Evolutionary conservation across 2,888 invertebrate species (phyloP).

Genomic region (Erpobdella octoculata): DNA sequence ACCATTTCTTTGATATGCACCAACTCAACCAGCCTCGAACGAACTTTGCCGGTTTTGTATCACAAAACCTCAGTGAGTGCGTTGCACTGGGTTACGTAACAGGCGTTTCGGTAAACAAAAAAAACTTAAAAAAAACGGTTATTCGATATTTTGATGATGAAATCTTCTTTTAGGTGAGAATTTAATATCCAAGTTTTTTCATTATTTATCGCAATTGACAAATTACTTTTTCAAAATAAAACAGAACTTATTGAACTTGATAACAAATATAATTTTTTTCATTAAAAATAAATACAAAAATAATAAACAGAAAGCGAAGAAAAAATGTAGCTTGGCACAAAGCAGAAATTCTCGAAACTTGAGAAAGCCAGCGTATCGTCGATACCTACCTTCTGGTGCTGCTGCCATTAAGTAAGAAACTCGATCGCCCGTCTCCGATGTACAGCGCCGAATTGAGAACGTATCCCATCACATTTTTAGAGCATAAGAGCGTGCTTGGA

Average conservation of each 20-base stretch:
- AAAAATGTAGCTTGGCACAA: slow-evolving; percentile 1
- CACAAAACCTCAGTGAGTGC: no score
- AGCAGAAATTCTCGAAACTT: slow-evolving; percentile 8
- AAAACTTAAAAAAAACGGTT: no score
- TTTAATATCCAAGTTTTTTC: background rate
- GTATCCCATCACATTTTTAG: slow-evolving; percentile 12
- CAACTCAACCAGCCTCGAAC: no score
- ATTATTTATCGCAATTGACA: background rate
- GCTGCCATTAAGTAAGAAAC: slow-evolving; percentile 13
- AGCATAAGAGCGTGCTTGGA: background rate
- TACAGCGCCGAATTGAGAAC: slow-evolving; percentile 7
- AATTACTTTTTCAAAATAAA: background rate
- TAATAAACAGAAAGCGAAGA: background rate
- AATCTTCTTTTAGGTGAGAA: no score
- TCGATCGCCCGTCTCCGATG: slow-evolving; percentile 6
- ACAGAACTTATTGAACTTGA: slow-evolving; percentile 1
- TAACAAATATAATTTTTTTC: no score
- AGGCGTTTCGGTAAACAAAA: no score
- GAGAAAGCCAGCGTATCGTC: slow-evolving; percentile 4
- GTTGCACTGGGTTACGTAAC: no score
- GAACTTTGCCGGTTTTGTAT: no score
- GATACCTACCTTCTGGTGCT: slow-evolving; percentile 12
- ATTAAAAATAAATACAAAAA: no score
- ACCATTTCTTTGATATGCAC: no score
- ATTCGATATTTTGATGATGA: no score